Percentiles rank a stretch among this genome's conserved stretches.
phyloP scores from a whole-genome alignment of 1,140 invertebrate genomes.

The Octopus bimaculoides region DNA sequence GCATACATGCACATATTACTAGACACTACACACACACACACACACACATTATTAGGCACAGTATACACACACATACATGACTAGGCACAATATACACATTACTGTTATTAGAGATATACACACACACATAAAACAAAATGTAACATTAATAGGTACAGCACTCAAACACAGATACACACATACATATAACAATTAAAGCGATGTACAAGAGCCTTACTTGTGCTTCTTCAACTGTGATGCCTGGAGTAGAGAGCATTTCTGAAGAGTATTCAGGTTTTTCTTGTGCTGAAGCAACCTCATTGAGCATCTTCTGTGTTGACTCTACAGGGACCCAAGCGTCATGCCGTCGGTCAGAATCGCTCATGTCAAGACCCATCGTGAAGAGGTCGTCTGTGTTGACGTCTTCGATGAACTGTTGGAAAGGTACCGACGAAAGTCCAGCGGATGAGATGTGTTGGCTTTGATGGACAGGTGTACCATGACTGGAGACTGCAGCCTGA shows the following conservation, averaged over 20 bases:
- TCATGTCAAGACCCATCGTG: constrained; percentile 44
- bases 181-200: too few relatives aligned
- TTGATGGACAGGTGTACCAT: constrained; percentile 40
- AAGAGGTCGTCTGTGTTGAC: constrained; percentile 43
- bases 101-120: too few relatives aligned
- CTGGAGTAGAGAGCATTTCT: constrained; percentile 72
- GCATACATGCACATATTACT: too few relatives aligned
- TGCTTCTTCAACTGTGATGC: constrained; percentile 69
- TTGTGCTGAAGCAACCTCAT: constrained; percentile 65
- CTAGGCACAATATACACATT: too few relatives aligned
- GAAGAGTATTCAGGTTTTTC: constrained; percentile 68
- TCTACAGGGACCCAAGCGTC: constrained; percentile 77
- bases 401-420: constrained; percentile 25
- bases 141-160: too few relatives aligned
- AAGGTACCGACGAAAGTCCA: constrained; percentile 18
- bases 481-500: background rate
- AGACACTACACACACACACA: too few relatives aligned
- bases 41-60: too few relatives aligned
- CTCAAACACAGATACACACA: too few relatives aligned
- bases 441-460: constrained; percentile 19
- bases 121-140: too few relatives aligned
- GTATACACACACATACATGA: too few relatives aligned
- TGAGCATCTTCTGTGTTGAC: constrained; percentile 65
- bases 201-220: constrained; percentile 60
- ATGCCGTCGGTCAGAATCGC: constrained; percentile 63